Percentiles rank a stretch among this genome's conserved stretches.
These are phyloP conservation scores for Tipula helvola DNA, from an alignment of 2,888 invertebrate genomes.

Conservation along the genomic window DNA sequence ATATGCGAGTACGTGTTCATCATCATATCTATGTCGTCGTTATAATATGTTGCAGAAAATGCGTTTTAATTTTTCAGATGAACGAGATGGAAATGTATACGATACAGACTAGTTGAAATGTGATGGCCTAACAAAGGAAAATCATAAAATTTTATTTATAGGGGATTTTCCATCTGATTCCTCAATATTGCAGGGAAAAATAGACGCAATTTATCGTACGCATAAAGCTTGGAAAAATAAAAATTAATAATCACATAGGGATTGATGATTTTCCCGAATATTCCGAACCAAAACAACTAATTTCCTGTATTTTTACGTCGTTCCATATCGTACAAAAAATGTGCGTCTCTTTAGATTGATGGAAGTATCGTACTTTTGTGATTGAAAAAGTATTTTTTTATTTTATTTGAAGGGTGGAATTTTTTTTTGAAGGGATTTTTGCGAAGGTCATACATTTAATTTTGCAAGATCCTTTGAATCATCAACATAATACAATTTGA, in stretches of 20 bases:
- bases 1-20: no score
- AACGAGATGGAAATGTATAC: neutral
- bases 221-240: neutral
- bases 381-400: neutral
- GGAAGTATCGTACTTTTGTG: neutral
- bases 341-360: neutral
- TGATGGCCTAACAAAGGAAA: neutral
- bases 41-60: neutral
- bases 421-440: neutral
- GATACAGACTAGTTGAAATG: neutral
- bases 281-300: neutral
- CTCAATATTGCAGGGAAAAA: neutral
- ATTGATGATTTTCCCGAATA: neutral
- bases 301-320: neutral
- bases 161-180: neutral
- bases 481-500: neutral
- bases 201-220: neutral
- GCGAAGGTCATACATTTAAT: neutral
- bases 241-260: neutral
- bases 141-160: neutral
- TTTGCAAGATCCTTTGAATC: neutral
- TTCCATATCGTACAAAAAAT: neutral
- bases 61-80: neutral
- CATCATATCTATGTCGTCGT: neutral
- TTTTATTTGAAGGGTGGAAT: neutral